phyloP scores from a whole-genome alignment of 2,797 vertebrate genomes.

The Sciaenops ocellatus region DNA sequence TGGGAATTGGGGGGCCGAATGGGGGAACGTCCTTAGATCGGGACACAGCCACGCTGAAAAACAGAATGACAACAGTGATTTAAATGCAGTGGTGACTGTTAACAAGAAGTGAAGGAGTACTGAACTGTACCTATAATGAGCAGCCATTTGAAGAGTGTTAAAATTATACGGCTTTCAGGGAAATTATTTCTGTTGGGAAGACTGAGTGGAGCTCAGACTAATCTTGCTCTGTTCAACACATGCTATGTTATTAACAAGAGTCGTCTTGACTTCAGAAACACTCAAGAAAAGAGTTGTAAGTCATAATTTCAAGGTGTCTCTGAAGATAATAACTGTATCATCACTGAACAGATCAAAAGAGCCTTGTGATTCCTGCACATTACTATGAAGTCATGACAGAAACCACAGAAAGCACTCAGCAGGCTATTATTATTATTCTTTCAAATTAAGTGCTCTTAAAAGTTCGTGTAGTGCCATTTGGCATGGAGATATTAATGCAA shows the following conservation, averaged over 20 bases:
- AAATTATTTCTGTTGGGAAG: conserved; percentile 55
- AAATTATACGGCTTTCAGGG: conserved; percentile 58
- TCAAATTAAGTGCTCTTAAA: conserved; percentile 67
- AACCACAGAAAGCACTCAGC: conserved; percentile 67
- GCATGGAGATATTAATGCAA: conserved; percentile 62
- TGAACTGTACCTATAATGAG: conserved; percentile 55
- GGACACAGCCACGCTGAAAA: conserved; percentile 93
- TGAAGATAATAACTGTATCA: conserved; percentile 81
- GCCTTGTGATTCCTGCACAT: conserved; percentile 55
- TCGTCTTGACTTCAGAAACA: conserved; percentile 67
- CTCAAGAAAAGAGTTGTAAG: conserved; percentile 57
- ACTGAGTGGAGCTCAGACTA: conserved; percentile 44
- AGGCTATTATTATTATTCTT: conserved; percentile 74
- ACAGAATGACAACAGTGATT: conserved; percentile 19
- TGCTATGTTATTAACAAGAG: conserved; percentile 72
- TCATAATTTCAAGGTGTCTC: conserved; percentile 81
- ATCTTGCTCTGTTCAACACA: conserved; percentile 63
- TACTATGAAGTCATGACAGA: conserved; percentile 70
- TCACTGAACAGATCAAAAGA: conserved; percentile 74
- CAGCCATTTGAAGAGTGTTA: conserved; percentile 41
- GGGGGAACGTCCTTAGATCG: conserved; percentile 98
- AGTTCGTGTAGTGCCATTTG: conserved; percentile 63
- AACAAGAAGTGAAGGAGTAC: conserved; percentile 17
- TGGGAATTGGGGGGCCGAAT: conserved; percentile 97
- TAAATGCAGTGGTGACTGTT: conserved; percentile 16